Base-by-base conservation (phyloP, 2,888 invertebrate genomes). In the Metacarcinus magister region DNA sequence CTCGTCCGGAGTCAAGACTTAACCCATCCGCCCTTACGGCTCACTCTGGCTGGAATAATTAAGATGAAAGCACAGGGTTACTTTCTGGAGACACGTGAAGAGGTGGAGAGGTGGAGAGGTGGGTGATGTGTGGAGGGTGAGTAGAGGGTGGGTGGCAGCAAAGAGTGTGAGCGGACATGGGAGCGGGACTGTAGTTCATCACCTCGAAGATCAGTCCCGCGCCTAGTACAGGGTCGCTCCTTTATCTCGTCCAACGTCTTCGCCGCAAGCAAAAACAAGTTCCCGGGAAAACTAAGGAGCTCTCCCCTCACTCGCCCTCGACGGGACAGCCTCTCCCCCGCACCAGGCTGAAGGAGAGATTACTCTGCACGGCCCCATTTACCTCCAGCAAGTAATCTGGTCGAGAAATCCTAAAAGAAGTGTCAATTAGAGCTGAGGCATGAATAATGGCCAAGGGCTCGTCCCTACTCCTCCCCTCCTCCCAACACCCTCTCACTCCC, bases 311-410 rank as follows among this genome's bases (percentile, higher is more conserved):
- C 87, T 87, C 87, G 28, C 82, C 10, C 82, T 82, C 82, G 54
- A 13, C 54, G 54, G n/a, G n/a, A n/a, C n/a, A n/a, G n/a, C 3
- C 28, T 75, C 75, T 0, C 75, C n/a, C 75, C 23, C 75, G 92
- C 54, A 19, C 28, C 39, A 67, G n/a, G 46, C 92, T 32, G 92
- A 82, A 92, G 48, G 82, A 60, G 87, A 95, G 92, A 95, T 95
- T 82, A 95, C 92, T 93, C 95, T 95, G 95, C 95, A 95, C 92
- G 93, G 87, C 48, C 48, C 92, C 95, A 95, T 95, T 95, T 95
- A 95, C 95, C 92, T 95, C 95, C 95, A 87, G 95, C 95, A 48
- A 95, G 95, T 95, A 95, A 95, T 95, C 95, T 95, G 95, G 92
- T 93, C 95, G 54, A 39, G 82, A 93, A 92, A 95, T 95, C 95